These are phyloP conservation scores for Netelia inedita DNA, from an alignment of 2,888 invertebrate genomes.

Conservation along the genomic window DNA sequence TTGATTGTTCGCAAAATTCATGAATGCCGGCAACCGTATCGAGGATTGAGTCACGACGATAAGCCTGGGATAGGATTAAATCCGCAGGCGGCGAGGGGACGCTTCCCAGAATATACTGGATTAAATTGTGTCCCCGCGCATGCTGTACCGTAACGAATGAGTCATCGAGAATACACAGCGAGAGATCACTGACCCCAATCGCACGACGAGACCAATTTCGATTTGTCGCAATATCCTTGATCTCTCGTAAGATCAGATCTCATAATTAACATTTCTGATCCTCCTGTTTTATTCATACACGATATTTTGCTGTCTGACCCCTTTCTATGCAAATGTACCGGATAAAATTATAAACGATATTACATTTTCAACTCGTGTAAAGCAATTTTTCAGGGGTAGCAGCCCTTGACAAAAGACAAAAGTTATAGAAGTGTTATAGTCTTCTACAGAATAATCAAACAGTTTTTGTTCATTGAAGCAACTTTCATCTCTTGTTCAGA, in stretches of 20 bases:
- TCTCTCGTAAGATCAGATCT: conserved; percentile 20
- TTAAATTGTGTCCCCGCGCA: conserved; percentile 44
- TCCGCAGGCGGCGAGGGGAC: conserved; percentile 25
- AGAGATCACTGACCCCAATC: conserved; percentile 30
- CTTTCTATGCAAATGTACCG: not conserved
- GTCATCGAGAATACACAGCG: conserved; percentile 14
- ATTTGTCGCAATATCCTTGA: conserved; percentile 34
- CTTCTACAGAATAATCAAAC: too few relatives aligned
- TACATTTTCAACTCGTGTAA: too few relatives aligned
- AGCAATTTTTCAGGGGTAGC: too few relatives aligned
- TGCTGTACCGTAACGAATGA: conserved; percentile 20
- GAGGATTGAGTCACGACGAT: conserved; percentile 37
- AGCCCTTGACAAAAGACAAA: too few relatives aligned
- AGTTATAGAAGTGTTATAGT: too few relatives aligned
- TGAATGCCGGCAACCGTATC: conserved; percentile 14
- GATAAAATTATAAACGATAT: too few relatives aligned
- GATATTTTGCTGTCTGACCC: not conserved
- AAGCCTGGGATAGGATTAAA: conserved; percentile 23
- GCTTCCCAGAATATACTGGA: conserved; percentile 26
- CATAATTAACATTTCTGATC: conserved; percentile 6
- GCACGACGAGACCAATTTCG: conserved; percentile 30
- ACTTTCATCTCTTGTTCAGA: too few relatives aligned
- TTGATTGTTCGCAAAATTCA: conserved; percentile 28
- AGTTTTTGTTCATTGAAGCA: too few relatives aligned
- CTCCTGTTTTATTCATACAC: not conserved